Evolutionary conservation across 2,888 invertebrate genomes (phyloP).

Genomic region (Ferrisia virgata): DNA sequence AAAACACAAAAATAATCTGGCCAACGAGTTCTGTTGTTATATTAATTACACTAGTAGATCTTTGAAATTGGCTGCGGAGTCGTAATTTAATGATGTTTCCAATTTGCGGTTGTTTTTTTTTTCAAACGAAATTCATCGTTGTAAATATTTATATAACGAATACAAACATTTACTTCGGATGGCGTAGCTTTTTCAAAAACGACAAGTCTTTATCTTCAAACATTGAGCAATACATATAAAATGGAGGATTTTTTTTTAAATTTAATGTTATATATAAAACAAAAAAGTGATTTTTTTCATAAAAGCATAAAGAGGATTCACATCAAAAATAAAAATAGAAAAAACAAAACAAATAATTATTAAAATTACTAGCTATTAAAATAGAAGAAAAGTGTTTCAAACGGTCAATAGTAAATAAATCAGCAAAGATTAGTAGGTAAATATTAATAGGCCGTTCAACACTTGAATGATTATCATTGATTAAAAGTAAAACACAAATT

Average conservation of each 20-base stretch:
- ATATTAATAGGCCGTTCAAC: not conserved
- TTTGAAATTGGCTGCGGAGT: not conserved
- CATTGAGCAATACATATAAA: not conserved
- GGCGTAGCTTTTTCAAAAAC: not conserved
- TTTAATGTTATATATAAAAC: not conserved
- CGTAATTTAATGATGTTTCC: not conserved
- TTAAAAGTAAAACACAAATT: not conserved
- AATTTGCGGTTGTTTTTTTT: not conserved
- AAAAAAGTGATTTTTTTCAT: no score
- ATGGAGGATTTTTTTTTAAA: not conserved
- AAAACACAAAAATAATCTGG: constrained; percentile 81
- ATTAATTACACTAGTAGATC: constrained; percentile 63
- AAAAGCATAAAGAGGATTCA: no score
- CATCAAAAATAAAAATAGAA: no score
- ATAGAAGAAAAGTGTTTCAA: not conserved
- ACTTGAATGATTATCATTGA: not conserved
- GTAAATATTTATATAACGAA: constrained; percentile 12
- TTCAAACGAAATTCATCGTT: not conserved
- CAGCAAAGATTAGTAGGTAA: not conserved
- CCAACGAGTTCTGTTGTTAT: constrained; percentile 89
- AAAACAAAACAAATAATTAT: no score
- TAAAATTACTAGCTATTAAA: not conserved
- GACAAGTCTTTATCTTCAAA: not conserved
- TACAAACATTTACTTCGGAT: not conserved
- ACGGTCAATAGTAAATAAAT: not conserved